Percentiles rank a stretch among this genome's conserved stretches.
Evolutionary conservation across 2,113 vertebrate genomes (phyloP).

Genomic region (Okapia johnstoni): DNA sequence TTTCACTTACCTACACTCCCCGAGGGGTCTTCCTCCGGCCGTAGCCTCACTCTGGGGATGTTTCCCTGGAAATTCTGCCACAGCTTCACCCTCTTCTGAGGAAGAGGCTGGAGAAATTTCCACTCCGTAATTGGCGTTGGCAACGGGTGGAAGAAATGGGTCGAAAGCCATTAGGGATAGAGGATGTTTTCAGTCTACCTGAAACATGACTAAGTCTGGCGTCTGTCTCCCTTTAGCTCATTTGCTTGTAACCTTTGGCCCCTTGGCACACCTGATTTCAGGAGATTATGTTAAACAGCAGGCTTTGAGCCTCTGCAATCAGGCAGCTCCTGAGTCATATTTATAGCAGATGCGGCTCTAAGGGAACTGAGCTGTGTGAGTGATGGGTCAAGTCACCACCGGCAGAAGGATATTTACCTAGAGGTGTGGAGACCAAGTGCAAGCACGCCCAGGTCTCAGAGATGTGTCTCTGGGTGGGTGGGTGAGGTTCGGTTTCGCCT

Average conservation of each 20-base stretch:
- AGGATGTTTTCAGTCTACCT: neutral
- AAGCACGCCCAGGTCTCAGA: neutral
- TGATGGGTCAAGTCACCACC: neutral
- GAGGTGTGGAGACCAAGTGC: neutral
- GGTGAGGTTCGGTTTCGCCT: neutral
- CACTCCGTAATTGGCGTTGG: neutral
- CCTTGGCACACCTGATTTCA: conserved; percentile 26
- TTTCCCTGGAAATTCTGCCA: neutral
- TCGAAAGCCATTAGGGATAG: neutral
- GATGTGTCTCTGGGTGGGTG: fast-evolving
- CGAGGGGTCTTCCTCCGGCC: neutral
- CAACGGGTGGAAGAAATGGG: neutral
- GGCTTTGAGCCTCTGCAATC: neutral
- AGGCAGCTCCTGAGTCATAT: conserved; percentile 6
- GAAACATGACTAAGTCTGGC: neutral
- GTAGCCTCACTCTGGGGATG: fast-evolving
- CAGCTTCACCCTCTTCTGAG: neutral
- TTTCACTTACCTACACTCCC: neutral
- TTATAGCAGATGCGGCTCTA: neutral
- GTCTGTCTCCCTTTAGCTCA: neutral
- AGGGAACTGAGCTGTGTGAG: neutral
- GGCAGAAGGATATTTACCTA: neutral
- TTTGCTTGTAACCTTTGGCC: conserved; percentile 36
- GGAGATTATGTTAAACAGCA: neutral
- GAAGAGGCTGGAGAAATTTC: neutral